phyloP scores from a whole-genome alignment of 2,888 invertebrate genomes.

The Meghimatium bilineatum region DNA sequence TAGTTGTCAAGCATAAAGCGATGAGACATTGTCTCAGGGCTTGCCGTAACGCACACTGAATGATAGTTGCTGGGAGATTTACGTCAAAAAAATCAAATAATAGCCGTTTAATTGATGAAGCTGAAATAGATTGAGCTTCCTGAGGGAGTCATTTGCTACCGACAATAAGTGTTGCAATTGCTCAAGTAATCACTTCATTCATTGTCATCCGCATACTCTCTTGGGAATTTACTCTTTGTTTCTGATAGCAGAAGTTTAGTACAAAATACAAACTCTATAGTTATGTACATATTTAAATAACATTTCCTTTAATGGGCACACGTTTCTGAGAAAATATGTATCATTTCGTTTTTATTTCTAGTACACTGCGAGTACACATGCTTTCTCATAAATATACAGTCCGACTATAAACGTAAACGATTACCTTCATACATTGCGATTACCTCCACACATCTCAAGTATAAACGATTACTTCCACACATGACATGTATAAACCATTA shows the following conservation, averaged over 20 bases:
- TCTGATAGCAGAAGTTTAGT: neutral
- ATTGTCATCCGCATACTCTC: neutral
- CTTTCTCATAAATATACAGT: too few relatives aligned
- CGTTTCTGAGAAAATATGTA: neutral
- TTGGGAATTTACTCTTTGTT: neutral
- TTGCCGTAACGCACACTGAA: neutral
- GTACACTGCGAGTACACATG: too few relatives aligned
- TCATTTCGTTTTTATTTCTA: neutral
- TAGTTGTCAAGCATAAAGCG: neutral
- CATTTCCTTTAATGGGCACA: neutral
- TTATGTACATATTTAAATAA: neutral
- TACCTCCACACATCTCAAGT: too few relatives aligned
- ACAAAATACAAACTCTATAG: neutral
- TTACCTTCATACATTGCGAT: too few relatives aligned
- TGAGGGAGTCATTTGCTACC: neutral
- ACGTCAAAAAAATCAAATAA: neutral
- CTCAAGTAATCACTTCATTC: neutral
- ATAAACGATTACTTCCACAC: too few relatives aligned
- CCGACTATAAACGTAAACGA: too few relatives aligned
- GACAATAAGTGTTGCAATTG: neutral
- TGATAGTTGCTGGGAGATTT: neutral
- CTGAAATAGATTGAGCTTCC: neutral
- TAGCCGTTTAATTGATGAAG: constrained; percentile 1
- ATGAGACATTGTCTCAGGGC: too few relatives aligned
- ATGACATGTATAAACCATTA: too few relatives aligned